These are phyloP conservation scores for Anoura caudifer DNA, from an alignment of 2,113 vertebrate genomes.

Conservation along the genomic window DNA sequence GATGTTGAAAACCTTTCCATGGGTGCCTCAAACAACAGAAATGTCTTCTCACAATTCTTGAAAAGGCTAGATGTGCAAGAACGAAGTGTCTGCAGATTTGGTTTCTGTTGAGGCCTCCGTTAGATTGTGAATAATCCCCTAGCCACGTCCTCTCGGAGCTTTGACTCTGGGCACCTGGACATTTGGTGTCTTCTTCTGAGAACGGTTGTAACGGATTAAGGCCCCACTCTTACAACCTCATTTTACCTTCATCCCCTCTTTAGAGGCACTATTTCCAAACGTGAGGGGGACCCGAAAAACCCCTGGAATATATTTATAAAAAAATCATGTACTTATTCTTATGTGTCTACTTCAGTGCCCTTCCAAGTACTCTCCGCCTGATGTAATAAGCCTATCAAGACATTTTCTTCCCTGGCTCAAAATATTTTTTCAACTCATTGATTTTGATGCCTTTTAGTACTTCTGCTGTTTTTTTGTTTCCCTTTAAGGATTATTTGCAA, in stretches of 20 bases:
- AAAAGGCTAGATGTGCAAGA: not conserved
- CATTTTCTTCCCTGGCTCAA: too few relatives aligned
- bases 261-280: not conserved
- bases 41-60: not conserved
- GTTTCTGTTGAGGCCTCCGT: not conserved
- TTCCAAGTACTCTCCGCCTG: too few relatives aligned
- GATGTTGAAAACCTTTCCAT: not conserved
- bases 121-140: not conserved
- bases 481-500: too few relatives aligned
- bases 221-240: not conserved
- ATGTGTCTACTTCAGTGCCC: too few relatives aligned
- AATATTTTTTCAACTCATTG: too few relatives aligned
- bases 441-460: too few relatives aligned
- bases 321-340: too few relatives aligned
- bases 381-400: too few relatives aligned
- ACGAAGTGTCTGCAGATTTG: not conserved
- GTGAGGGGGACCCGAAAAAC: too few relatives aligned
- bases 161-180: not conserved
- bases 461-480: too few relatives aligned
- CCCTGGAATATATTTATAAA: too few relatives aligned
- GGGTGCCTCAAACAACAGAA: not conserved
- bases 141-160: too few relatives aligned
- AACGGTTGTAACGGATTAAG: not conserved
- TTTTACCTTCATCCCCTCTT: not conserved
- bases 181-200: not conserved